Evolutionary conservation across 1,140 invertebrate species (phyloP), one percentile per base, ranked within the genome.

Genomic region (Dufourea novaeangliae): DNA sequence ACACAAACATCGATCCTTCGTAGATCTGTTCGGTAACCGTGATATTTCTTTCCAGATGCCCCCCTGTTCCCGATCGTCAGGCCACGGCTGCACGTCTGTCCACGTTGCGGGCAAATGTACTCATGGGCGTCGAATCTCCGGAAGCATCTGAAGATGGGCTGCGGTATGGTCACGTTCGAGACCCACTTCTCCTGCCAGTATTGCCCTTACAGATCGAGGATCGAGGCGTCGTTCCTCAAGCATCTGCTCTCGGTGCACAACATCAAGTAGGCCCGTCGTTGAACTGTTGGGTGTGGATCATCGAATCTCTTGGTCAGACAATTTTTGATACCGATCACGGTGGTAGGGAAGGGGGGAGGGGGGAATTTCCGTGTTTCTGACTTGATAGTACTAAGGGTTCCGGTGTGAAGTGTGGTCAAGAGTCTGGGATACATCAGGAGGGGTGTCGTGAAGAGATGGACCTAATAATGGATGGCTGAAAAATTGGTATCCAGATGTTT

Each of bases 131-230:
- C 93, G 52, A 94, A 93, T 59, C 84, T 94, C 22, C 86, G 92
- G 59, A 93, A 93, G 52, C 92, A 93, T 61, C 86, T 91, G 5
- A 92, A 92, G 80, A 90, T 89, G 83, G 91, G 91, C 59, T 93
- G 92, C 67, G 91, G 91, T 17, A 91, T 93, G 81, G 83, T 89
- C 59, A 91, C 91, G 67, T 91, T 90, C 85, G 93, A 94, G 80
- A 94, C 93, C 1, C 91, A 92, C 82, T 94, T 94, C 86, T 90
- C 92, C 67, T 94, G 94, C 85, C 91, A 93, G 34, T 92, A 93
- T 80, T 94, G 94, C 84, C 93, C 93, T 17, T 92, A 93, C 78
- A 93, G 92, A 80, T 93, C 93, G 46, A 91, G 91, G 76, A 90
- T 92, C 62, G 89, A 92, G 86, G 90, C 94, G n/a, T 91, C 91